Evolutionary conservation across 1,140 invertebrate genomes (phyloP), one percentile per base, ranked within the genome.

Genomic region (Drosophila pruinosa): DNA sequence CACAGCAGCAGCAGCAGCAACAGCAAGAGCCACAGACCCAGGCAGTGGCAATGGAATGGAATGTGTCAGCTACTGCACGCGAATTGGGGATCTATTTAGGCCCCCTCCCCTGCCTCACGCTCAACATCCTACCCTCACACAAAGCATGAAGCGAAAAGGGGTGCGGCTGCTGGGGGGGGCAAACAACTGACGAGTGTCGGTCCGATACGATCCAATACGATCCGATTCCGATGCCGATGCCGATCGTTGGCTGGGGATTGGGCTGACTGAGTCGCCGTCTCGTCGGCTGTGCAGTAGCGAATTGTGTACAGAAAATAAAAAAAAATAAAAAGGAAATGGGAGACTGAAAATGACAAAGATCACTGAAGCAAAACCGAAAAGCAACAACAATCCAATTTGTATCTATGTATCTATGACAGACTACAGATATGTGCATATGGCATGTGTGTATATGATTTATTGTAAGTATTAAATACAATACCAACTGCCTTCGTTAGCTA

Each of bases 341-440:
- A 86, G 75, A 89, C 78, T 74, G 74, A 75, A 89, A 89, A 88
- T 89, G 82, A 82, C 68, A 89, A 78, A 82, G 82, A 89, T 88
- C 82, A 89, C 83, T 88, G 75, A 88, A 88, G 82, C 82, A 88
- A 67, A 80, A 82, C 82, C 75, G 64, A 79, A 81, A 76, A 70
- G 15, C 64, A 56, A 71, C 68, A 61, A 53, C 54, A 68, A 72
- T 15, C 64, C 63, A 73, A 75, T 69, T 73, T 76, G 71, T 72
- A 75, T 72, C 74, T 81, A 88, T 88, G 58, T 73, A 68, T 59
- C 14, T 62, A 43, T 53, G 47, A 14, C 14, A 47, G 19, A n/a
- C 19, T 19, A 45, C 41, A 45, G 17, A 45, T 45, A 47, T 22
- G 12, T 47, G 7, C 12, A 3, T 3, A 26, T 47, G 50, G 19